phyloP scores from a whole-genome alignment of 2,797 vertebrate species.

The Channallabes apus region DNA sequence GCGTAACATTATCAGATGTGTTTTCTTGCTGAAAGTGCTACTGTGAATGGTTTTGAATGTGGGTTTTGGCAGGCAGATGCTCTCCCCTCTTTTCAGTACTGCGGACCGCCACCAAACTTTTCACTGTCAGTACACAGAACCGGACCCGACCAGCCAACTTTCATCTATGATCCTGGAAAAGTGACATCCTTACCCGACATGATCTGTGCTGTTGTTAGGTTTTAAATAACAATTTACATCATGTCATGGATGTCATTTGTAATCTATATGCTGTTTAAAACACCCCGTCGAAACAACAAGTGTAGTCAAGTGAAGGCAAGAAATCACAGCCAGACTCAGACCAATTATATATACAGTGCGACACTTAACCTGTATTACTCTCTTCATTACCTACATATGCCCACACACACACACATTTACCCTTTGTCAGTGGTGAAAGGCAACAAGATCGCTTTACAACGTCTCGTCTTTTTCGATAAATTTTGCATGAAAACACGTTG shows the following conservation, averaged over 20 bases:
- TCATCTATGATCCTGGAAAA: neutral
- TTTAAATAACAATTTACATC: too few species aligned
- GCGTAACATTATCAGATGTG: too few species aligned
- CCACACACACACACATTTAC: slow-evolving; percentile 66
- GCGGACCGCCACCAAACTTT: too few species aligned
- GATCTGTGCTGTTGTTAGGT: too few species aligned
- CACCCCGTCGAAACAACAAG: neutral
- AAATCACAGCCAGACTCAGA: slow-evolving; percentile 23
- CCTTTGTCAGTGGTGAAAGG: slow-evolving; percentile 85
- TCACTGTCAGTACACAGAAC: too few species aligned
- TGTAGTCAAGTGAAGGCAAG: neutral
- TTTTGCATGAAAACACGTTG: slow-evolving; percentile 94
- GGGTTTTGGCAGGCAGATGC: too few species aligned
- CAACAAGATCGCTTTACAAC: slow-evolving; percentile 85
- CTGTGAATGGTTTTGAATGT: too few species aligned
- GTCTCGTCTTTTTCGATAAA: slow-evolving; percentile 89
- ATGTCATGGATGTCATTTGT: neutral
- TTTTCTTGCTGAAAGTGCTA: too few species aligned
- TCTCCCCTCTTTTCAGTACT: too few species aligned
- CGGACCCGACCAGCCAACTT: too few species aligned
- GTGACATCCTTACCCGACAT: neutral
- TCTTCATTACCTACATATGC: slow-evolving; percentile 21
- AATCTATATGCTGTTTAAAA: neutral
- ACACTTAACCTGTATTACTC: slow-evolving; percentile 35
- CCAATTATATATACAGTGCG: slow-evolving; percentile 26